Percentiles rank a stretch among this genome's conserved stretches.
Conservation (phyloP, 2,113 vertebrate species). For the Oriolus oriolus region DNA sequence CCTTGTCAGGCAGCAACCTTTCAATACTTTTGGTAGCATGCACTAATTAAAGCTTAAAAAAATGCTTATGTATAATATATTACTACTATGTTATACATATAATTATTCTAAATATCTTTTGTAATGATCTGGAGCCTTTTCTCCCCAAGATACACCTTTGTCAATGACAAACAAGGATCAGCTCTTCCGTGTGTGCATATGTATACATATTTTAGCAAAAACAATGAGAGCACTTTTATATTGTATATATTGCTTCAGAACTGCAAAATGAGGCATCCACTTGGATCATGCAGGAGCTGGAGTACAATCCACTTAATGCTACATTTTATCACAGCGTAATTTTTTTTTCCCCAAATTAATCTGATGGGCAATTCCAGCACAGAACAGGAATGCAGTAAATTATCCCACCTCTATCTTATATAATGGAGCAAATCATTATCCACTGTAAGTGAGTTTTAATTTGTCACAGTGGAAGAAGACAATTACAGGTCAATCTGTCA, state of each 20-base stretch:
- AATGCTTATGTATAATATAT: not conserved
- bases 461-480: not conserved
- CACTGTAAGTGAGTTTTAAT: conserved; percentile 26
- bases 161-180: not conserved
- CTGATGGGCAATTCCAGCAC: not conserved
- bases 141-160: not conserved
- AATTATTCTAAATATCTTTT: not conserved
- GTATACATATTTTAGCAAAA: conserved; percentile 69
- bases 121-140: not conserved
- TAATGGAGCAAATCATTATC: conserved; percentile 13
- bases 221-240: not conserved
- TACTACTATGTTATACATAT: not conserved
- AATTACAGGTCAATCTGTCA: conserved; percentile 39
- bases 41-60: not conserved
- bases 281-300: not conserved
- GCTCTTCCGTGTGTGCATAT: not conserved
- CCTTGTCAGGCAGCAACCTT: not conserved
- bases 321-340: not conserved
- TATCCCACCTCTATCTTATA: not conserved
- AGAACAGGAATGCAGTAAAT: not conserved
- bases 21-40: not conserved
- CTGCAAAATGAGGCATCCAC: not conserved
- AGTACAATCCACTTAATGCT: not conserved
- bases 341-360: not conserved
- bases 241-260: not conserved